Evolutionary conservation across 2,797 vertebrate genomes (phyloP).

Genomic region (Cryptoprocta ferox): DNA sequence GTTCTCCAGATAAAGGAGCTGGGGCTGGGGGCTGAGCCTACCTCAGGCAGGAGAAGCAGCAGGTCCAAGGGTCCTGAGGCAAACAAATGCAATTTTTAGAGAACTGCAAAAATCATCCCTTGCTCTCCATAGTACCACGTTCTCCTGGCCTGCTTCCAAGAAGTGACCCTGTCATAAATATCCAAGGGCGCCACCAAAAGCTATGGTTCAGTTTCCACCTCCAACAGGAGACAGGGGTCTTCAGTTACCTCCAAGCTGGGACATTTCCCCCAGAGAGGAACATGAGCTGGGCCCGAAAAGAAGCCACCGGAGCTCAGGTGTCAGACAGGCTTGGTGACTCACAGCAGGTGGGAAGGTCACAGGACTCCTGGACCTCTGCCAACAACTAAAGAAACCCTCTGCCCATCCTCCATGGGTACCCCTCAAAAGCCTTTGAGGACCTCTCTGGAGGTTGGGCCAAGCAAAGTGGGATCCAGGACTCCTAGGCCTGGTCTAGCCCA

Average conservation of each 20-base stretch:
- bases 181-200: background rate
- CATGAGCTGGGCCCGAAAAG: conserved; percentile 36
- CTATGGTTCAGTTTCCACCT: conserved; percentile 45
- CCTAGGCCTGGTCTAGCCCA: no score
- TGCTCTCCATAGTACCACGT: background rate
- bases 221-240: conserved; percentile 34
- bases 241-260: conserved; percentile 49
- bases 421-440: background rate
- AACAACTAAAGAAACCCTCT: background rate
- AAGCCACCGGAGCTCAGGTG: conserved; percentile 19
- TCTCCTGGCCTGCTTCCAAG: background rate
- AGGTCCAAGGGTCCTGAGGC: background rate
- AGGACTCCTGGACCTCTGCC: background rate
- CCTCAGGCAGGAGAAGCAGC: background rate
- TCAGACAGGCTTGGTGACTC: conserved; percentile 23
- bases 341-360: background rate
- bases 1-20: background rate
- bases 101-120: background rate
- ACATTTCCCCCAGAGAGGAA: conserved; percentile 27
- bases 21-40: background rate
- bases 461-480: background rate
- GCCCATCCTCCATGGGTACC: background rate
- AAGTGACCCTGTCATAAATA: background rate
- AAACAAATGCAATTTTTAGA: background rate
- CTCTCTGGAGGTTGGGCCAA: background rate